phyloP scores from a whole-genome alignment of 2,888 invertebrate species.

The Papilio elwesi region DNA sequence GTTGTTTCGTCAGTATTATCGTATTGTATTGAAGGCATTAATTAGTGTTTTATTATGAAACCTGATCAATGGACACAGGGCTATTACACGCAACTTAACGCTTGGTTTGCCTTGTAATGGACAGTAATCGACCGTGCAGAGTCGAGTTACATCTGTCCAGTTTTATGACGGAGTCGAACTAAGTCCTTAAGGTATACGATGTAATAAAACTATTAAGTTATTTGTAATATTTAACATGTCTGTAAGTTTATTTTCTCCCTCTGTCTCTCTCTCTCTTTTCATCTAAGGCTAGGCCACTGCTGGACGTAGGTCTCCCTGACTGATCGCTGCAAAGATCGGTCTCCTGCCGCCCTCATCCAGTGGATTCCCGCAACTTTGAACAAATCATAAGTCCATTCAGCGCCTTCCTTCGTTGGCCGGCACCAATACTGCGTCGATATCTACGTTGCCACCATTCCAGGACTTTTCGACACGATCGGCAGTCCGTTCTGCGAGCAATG shows the following conservation, averaged over 20 bases:
- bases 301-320: no score
- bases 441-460: no score
- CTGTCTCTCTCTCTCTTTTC: neutral
- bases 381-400: no score
- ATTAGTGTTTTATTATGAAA: conserved; percentile 2
- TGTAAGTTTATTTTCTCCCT: conserved; percentile 3
- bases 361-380: no score
- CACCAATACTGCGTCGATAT: no score
- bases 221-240: neutral
- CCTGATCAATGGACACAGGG: conserved; percentile 21
- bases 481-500: no score
- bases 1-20: no score
- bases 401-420: no score
- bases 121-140: conserved; percentile 25
- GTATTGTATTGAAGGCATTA: neutral
- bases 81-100: conserved; percentile 27
- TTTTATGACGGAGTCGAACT: neutral
- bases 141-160: conserved; percentile 13
- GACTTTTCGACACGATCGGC: no score
- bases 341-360: no score
- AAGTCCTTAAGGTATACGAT: neutral
- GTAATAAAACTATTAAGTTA: conserved; percentile 3
- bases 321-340: no score
- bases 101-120: conserved; percentile 28
- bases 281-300: no score